phyloP scores from a whole-genome alignment of 2,113 vertebrate genomes.

The Eptesicus fuscus region DNA sequence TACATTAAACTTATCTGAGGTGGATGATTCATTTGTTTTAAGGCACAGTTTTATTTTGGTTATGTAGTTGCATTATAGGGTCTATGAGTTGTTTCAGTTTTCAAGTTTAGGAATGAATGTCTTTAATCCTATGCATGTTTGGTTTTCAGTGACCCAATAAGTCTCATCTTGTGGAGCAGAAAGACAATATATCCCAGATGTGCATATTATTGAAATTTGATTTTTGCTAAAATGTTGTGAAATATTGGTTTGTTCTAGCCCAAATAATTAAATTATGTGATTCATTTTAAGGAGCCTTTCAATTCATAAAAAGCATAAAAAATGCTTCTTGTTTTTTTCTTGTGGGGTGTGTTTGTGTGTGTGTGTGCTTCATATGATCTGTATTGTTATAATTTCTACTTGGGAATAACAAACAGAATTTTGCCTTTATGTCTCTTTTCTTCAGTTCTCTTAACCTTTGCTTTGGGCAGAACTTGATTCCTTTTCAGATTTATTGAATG shows the following conservation, averaged over 20 bases:
- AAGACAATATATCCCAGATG: background rate
- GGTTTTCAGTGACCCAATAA: background rate
- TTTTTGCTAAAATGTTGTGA: slow-evolving; percentile 21
- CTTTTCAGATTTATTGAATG: slow-evolving; percentile 22
- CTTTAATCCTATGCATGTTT: background rate
- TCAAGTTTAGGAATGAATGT: background rate
- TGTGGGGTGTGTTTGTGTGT: background rate
- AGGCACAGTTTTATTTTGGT: background rate
- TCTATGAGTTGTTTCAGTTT: slow-evolving; percentile 22
- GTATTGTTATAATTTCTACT: slow-evolving; percentile 19
- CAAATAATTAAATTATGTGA: background rate
- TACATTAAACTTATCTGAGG: slow-evolving; percentile 43
- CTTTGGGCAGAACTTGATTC: slow-evolving; percentile 33
- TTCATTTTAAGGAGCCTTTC: slow-evolving; percentile 27
- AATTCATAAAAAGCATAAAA: background rate
- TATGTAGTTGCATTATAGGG: slow-evolving; percentile 31
- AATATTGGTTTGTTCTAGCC: background rate
- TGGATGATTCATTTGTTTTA: slow-evolving; percentile 20
- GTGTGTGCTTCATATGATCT: background rate
- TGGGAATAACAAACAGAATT: background rate
- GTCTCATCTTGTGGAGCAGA: background rate
- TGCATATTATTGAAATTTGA: background rate
- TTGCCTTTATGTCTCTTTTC: background rate
- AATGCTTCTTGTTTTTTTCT: background rate
- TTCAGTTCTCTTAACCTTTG: slow-evolving; percentile 2